phyloP scores from a whole-genome alignment of 2,113 vertebrate genomes.

The Phalacrocorax carbo region DNA sequence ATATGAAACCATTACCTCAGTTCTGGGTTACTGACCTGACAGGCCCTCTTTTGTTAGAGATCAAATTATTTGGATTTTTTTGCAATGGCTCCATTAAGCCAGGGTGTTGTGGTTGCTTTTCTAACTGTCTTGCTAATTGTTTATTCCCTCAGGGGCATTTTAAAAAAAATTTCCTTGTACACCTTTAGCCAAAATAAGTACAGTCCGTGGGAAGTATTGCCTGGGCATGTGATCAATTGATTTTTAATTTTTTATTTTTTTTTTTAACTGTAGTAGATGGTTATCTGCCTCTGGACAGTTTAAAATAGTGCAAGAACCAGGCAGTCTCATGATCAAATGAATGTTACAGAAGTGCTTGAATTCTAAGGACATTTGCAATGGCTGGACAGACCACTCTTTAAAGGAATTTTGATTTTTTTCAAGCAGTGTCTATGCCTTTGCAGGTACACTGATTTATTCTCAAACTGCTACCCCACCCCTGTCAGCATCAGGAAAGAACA shows the following conservation, averaged over 20 bases:
- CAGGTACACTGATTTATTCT: neutral
- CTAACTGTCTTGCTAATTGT: neutral
- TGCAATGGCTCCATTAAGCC: neutral
- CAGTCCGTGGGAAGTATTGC: neutral
- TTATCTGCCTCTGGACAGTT: conserved; percentile 10
- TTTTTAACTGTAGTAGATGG: neutral
- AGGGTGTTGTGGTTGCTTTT: neutral
- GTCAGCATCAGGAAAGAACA: neutral
- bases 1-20: neutral
- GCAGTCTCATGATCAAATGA: neutral
- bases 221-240: neutral
- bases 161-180: neutral
- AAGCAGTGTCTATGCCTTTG: neutral
- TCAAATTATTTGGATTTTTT: neutral
- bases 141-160: neutral
- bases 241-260: neutral
- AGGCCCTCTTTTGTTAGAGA: neutral
- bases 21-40: conserved; percentile 1
- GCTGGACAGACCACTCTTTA: neutral
- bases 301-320: neutral
- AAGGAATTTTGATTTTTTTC: neutral
- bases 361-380: neutral
- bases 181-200: conserved; percentile 34
- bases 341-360: neutral
- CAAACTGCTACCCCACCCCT: neutral